Base-by-base conservation (phyloP, 1,140 invertebrate species). In the Matsumurasca onukii region DNA sequence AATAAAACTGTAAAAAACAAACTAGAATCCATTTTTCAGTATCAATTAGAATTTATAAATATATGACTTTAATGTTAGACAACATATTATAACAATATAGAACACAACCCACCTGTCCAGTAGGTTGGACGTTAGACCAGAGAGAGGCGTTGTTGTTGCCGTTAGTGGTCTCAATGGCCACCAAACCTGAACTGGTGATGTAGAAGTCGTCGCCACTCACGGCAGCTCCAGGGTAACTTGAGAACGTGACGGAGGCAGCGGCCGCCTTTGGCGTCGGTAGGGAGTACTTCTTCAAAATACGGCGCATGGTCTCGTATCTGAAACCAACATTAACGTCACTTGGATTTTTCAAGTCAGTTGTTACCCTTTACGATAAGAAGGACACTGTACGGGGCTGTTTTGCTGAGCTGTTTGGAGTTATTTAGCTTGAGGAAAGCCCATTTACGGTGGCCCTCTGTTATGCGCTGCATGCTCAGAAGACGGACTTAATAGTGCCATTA, bases 181-280 rank as follows among this genome's bases (percentile, higher is more conserved):
- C 84, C 75, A 92, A 76, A 12, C 89, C 88, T 48, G 87, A 83
- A 12, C 84, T 86, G 30, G 84, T 79, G 12, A 88, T 76, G 75
- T 90, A 91, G 77, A 86, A 92, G 76, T 92, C 90, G 78, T 92
- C 90, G 25, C 81, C 81, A 22, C 87, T 89, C 61, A 79, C 78
- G 2, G 90, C 65, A 9, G 80, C 74, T 3, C 85, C 89, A 9
- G 89, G 87, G 75, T 89, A 90, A 0, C 86, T 86, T 30, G 87
- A 87, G 77, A 91, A 88, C 2, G 84, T 80, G 69, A 86, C 78
- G 3, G 79, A 80, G 30, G 77, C 76, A 13, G 84, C 86, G 17
- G 85, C 82, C 65, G 85, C 80, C 3, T 71, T 75, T 57, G 79
- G 79, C 73, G 80, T 86, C 13, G 78, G 78, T 63, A 89, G 82